Evolutionary conservation across 2,888 invertebrate genomes (phyloP).

Genomic region (Dasysyrphus tricinctus): DNA sequence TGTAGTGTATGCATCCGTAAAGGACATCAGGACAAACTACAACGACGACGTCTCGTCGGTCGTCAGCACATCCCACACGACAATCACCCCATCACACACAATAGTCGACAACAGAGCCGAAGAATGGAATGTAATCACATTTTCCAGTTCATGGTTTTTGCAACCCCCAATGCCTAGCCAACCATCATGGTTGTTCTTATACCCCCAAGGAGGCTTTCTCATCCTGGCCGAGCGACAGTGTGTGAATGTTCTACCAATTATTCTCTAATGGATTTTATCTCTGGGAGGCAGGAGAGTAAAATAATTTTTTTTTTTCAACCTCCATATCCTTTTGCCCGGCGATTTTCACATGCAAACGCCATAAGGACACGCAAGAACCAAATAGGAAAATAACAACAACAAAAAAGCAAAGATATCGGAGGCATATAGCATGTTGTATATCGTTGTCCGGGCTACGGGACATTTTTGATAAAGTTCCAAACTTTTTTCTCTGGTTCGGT

Average conservation of each 20-base stretch:
- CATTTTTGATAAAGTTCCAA: slow-evolving; percentile 60
- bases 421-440: slow-evolving; percentile 32
- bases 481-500: slow-evolving; percentile 17
- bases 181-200: slow-evolving; percentile 10
- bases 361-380: slow-evolving; percentile 1
- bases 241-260: slow-evolving; percentile 69
- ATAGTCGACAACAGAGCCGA: slow-evolving; percentile 40
- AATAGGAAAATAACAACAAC: neutral
- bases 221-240: slow-evolving; percentile 27
- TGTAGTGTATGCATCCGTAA: slow-evolving; percentile 32
- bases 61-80: slow-evolving; percentile 24
- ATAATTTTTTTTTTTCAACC: neutral
- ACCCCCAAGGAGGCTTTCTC: slow-evolving; percentile 29
- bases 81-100: neutral
- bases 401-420: neutral
- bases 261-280: slow-evolving; percentile 70
- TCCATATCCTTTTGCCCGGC: neutral
- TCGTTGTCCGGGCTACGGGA: slow-evolving; percentile 34
- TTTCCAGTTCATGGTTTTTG: slow-evolving; percentile 66
- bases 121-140: slow-evolving; percentile 71
- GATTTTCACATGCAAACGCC: slow-evolving; percentile 24
- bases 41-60: neutral
- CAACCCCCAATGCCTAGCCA: slow-evolving; percentile 12
- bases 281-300: slow-evolving; percentile 14
- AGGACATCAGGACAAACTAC: slow-evolving; percentile 13